Conservation (phyloP, 2,888 invertebrate species). For the Isotomurus palustris region DNA sequence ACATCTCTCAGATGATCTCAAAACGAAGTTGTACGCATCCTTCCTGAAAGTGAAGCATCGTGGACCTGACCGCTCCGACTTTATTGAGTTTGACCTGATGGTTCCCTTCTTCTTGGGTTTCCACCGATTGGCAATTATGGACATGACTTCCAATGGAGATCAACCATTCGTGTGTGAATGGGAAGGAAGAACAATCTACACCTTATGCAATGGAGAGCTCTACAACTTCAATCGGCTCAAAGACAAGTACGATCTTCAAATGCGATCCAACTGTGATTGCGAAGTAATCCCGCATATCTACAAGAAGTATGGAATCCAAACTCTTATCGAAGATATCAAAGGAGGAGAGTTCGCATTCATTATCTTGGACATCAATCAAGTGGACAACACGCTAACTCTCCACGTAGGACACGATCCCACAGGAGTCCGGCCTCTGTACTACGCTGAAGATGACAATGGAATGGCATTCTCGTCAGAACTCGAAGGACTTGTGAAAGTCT, state of each 20-base stretch:
- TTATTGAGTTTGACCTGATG: conserved; percentile 39
- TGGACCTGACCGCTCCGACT: conserved; percentile 39
- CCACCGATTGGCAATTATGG: conserved; percentile 38
- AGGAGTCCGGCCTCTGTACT: conserved; percentile 35
- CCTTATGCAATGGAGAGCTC: conserved; percentile 37
- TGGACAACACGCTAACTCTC: conserved; percentile 16
- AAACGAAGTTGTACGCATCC: conserved; percentile 24
- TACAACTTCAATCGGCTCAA: conserved; percentile 27
- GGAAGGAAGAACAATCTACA: conserved; percentile 35
- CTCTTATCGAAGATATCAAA: conserved; percentile 32
- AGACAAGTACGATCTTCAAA: conserved; percentile 27
- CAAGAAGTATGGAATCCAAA: conserved; percentile 29
- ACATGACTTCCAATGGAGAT: conserved; percentile 35
- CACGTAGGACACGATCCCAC: conserved; percentile 38
- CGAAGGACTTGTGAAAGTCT: conserved; percentile 19
- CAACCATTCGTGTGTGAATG: conserved; percentile 39
- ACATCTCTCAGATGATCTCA: conserved; percentile 25
- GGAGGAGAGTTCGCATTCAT: conserved; percentile 39
- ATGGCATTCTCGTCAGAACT: conserved; percentile 34
- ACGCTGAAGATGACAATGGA: conserved; percentile 30
- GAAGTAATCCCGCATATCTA: conserved; percentile 37
- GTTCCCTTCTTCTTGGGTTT: conserved; percentile 39
- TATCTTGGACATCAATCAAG: conserved; percentile 36
- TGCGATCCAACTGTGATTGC: conserved; percentile 33
- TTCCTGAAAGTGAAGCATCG: conserved; percentile 36